These are phyloP conservation scores for Heterotis niloticus DNA, from an alignment of 2,113 vertebrate genomes.

Conservation along the genomic window DNA sequence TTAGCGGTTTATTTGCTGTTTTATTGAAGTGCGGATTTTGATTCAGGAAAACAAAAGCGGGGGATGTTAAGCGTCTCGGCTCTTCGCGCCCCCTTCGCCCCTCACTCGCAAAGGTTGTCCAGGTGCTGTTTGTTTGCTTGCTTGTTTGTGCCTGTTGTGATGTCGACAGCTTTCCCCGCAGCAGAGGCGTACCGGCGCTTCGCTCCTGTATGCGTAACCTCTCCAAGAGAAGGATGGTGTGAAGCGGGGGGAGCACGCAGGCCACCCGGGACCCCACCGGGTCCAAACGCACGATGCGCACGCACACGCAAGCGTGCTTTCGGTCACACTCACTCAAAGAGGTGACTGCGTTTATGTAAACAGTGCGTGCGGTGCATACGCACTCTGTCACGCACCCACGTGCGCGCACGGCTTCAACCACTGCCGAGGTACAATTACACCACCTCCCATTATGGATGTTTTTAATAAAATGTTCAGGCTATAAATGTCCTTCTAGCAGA, in stretches of 20 bases:
- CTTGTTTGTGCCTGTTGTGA: slow-evolving; percentile 13
- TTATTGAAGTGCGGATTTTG: not conserved
- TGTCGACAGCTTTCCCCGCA: no score
- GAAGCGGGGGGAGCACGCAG: not conserved
- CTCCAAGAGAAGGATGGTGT: not conserved
- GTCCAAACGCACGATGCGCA: not conserved
- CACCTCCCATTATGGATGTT: not conserved
- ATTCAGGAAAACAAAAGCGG: not conserved
- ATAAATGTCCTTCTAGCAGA: slow-evolving; percentile 3
- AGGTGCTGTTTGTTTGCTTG: no score
- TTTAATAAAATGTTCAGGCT: not conserved
- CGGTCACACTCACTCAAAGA: not conserved
- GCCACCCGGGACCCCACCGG: not conserved
- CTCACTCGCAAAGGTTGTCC: no score
- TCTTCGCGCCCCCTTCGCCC: no score
- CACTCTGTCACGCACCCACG: not conserved
- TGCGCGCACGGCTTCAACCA: not conserved
- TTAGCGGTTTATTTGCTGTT: not conserved
- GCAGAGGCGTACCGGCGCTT: not conserved
- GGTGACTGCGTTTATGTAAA: not conserved
- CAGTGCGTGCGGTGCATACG: not conserved
- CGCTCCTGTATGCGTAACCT: slow-evolving; percentile 33
- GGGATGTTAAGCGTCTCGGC: not conserved
- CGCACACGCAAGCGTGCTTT: not conserved
- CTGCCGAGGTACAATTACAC: not conserved